These are phyloP conservation scores for Crenichthys baileyi DNA, from an alignment of 2,797 vertebrate species.

Conservation along the genomic window DNA sequence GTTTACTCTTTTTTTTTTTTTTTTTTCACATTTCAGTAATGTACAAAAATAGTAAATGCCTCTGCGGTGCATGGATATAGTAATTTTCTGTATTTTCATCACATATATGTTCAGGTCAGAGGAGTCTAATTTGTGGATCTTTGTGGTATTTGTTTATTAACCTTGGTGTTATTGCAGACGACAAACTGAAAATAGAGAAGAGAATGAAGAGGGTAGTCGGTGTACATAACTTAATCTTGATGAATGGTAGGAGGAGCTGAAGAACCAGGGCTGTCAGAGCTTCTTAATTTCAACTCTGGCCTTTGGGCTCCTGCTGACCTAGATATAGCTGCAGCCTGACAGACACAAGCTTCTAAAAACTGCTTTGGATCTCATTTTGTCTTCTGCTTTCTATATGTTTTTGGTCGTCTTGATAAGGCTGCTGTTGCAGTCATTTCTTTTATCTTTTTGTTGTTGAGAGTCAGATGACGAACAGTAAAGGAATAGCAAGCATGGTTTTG, in stretches of 20 bases:
- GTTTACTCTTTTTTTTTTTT: neutral
- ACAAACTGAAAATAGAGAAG: conserved; percentile 20
- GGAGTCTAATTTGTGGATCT: conserved; percentile 4
- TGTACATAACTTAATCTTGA: neutral
- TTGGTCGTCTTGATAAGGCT: neutral
- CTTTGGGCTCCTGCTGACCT: conserved; percentile 66
- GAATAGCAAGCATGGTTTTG: neutral
- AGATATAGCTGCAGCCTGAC: conserved; percentile 47
- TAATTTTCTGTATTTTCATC: neutral
- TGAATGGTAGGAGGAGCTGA: neutral
- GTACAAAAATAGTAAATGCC: neutral
- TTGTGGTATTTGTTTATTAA: neutral
- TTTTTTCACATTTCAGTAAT: neutral
- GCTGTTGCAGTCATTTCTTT: neutral
- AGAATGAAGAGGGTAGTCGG: neutral
- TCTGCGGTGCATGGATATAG: neutral
- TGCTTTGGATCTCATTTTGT: neutral
- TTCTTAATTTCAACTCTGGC: conserved; percentile 61
- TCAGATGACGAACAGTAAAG: no score
- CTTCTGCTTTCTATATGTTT: neutral
- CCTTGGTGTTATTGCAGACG: neutral
- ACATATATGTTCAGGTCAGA: neutral
- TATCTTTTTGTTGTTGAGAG: neutral
- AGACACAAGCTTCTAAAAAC: conserved; percentile 25
- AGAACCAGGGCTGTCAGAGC: conserved; percentile 53